Percentiles rank a stretch among this genome's conserved stretches.
These are phyloP conservation scores for Lepidothrix coronata DNA, from an alignment of 2,113 vertebrate species.

Conservation along the genomic window DNA sequence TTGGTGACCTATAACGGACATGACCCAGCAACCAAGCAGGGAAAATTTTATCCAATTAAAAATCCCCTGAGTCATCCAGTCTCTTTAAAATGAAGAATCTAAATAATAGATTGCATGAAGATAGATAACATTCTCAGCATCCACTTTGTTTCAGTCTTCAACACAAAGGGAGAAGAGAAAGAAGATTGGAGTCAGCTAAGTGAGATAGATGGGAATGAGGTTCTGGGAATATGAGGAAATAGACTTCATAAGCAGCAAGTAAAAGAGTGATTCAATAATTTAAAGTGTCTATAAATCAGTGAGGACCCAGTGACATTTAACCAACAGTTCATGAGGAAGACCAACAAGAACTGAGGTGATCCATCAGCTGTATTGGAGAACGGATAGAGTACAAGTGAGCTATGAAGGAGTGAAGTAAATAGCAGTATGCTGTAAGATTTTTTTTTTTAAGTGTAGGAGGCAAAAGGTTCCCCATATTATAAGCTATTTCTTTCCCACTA, in stretches of 20 bases:
- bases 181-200: slow-evolving; percentile 18
- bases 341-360: background rate
- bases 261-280: slow-evolving; percentile 33
- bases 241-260: slow-evolving; percentile 23
- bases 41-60: slow-evolving; percentile 39
- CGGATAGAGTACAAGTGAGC: background rate
- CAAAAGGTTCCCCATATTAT: background rate
- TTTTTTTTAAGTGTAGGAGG: background rate
- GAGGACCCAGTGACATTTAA: background rate
- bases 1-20: background rate
- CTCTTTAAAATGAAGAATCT: slow-evolving; percentile 26
- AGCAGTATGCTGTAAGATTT: background rate
- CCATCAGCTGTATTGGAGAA: background rate
- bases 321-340: background rate
- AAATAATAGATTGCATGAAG: slow-evolving; percentile 50
- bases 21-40: background rate
- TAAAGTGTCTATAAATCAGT: slow-evolving; percentile 35
- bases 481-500: background rate
- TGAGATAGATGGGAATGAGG: slow-evolving; percentile 35
- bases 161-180: background rate
- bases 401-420: background rate
- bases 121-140: slow-evolving; percentile 30
- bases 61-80: background rate
- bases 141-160: slow-evolving; percentile 35
- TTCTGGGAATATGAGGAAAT: slow-evolving; percentile 5